Conservation (phyloP, 2,797 vertebrate species). For the Argyrosomus regius region DNA sequence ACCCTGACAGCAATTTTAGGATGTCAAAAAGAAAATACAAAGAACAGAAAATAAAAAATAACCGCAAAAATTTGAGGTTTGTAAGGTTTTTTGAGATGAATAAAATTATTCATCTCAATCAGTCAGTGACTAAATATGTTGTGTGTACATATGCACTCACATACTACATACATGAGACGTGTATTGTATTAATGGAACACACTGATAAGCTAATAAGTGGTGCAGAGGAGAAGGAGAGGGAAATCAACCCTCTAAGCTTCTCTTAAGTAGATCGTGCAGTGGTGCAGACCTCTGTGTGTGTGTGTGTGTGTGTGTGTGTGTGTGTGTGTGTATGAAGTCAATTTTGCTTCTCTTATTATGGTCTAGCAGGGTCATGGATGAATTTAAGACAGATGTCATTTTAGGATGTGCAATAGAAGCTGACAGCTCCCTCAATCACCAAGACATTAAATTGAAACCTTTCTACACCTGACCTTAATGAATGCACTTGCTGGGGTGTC, state of each 20-base stretch:
- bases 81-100: background rate
- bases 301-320: background rate
- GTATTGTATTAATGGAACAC: background rate
- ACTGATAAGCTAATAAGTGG: background rate
- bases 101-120: too few species aligned
- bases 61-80: background rate
- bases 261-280: background rate
- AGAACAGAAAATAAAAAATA: too few species aligned
- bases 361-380: slow-evolving; percentile 24
- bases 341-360: background rate
- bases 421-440: slow-evolving; percentile 42
- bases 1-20: background rate
- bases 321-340: background rate
- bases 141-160: background rate
- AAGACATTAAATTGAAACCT: slow-evolving; percentile 29
- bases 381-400: slow-evolving; percentile 33
- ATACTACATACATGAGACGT: background rate
- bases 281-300: background rate
- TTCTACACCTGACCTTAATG: slow-evolving; percentile 7
- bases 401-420: slow-evolving; percentile 6
- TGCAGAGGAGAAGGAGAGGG: background rate
- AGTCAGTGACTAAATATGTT: background rate
- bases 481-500: slow-evolving; percentile 14
- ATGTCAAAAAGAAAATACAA: background rate
- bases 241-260: background rate